Evolutionary conservation across 1,140 invertebrate genomes (phyloP), one percentile per base, ranked within the genome.

Genomic region (Drosophila mauritiana): DNA sequence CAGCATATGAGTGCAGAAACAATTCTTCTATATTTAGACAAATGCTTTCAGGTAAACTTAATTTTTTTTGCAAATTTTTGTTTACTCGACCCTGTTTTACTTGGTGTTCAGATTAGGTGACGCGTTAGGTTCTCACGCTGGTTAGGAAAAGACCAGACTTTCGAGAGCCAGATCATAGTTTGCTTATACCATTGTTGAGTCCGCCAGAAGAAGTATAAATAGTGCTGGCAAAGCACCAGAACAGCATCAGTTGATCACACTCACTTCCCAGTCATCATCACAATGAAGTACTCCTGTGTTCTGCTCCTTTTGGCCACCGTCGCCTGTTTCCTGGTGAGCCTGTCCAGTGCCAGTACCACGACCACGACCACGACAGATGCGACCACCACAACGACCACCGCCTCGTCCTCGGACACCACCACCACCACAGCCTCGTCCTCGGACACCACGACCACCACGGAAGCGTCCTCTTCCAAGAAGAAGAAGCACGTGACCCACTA

Each of bases 221-320:
- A 68, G 17, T 34, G 31, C 5, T 2, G 27, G 3, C 12, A 15
- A 3, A 4, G 25, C 31, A 7, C 20, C 27, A 65, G 3, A 65
- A 52, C 6, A 52, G 64, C 64, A 68, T 68, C 64, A 68, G 64
- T 64, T 68, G 46, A 52, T 68, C 46, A 4, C 43, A 11, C n/a
- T 15, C 20, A 37, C 10, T 42, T 25, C 11, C 4, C 27, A 51
- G 8, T 5, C 36, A 67, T 36, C 20, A 4, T 13, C 8, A 27
- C 25, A 27, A 68, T 68, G 64, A 68, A 43, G 27, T 36, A 10
- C 45, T 43, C 37, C 1, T 36, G 43, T 3, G 46, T 27, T 0
- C 17, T 67, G 43, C 36, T 67, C 15, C 36, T 67, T 12, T 20
- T 67, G 34, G 45, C 57, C 57, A 17, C 37, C 8, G 13, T 67